Percentiles rank a stretch among this genome's conserved stretches.
These are phyloP conservation scores for Pseudanteris insignis DNA, from an alignment of 2,888 invertebrate genomes.

Conservation along the genomic window DNA sequence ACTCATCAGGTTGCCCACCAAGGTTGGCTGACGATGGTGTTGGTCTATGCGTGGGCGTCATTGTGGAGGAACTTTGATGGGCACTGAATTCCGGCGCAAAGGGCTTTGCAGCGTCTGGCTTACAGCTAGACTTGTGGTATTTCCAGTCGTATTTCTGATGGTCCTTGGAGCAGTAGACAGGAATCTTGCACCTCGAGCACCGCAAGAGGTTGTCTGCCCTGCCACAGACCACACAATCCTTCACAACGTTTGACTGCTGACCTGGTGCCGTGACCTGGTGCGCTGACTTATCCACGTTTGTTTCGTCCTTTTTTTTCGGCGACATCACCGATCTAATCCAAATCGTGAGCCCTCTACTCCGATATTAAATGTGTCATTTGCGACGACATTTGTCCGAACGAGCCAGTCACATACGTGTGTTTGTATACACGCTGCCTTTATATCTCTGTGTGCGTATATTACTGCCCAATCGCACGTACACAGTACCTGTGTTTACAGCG, in stretches of 20 bases:
- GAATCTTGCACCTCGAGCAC: slow-evolving; percentile 78
- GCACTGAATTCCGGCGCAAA: no score
- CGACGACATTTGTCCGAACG: slow-evolving; percentile 29
- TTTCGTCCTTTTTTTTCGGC: background rate
- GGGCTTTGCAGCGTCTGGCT: background rate
- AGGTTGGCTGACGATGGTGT: no score
- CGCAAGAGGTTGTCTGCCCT: slow-evolving; percentile 72
- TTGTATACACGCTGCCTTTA: background rate
- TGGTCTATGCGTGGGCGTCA: background rate
- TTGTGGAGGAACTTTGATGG: background rate
- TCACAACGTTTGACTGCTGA: no score
- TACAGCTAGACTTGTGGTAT: slow-evolving; percentile 71
- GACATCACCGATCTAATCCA: slow-evolving; percentile 11
- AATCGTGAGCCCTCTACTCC: slow-evolving; percentile 2
- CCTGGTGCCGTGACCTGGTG: no score
- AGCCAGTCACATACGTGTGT: slow-evolving; percentile 23
- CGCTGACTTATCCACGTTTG: no score
- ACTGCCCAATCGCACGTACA: background rate
- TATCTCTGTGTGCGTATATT: background rate
- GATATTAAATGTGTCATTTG: slow-evolving; percentile 34
- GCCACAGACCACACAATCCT: slow-evolving; percentile 72
- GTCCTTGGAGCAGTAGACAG: slow-evolving; percentile 81
- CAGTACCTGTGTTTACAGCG: no score
- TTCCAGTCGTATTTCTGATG: slow-evolving; percentile 85
- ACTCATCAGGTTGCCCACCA: no score